Base-by-base conservation (phyloP, 2,888 invertebrate species). In the Siphlonurus alternatus region DNA sequence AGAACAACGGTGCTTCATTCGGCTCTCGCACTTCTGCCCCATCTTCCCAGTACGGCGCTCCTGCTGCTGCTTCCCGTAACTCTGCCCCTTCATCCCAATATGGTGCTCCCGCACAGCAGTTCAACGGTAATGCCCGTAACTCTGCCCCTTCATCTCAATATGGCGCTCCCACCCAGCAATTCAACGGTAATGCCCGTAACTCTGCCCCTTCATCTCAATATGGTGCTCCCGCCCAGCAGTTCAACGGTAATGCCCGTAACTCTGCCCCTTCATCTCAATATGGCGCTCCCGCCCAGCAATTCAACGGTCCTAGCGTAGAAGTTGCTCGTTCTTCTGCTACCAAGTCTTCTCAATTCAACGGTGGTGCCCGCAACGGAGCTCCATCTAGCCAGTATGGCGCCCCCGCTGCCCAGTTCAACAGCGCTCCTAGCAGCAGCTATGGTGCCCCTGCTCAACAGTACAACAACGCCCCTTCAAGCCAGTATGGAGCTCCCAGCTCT, bases 401-500 rank as follows among this genome's bases (percentile, higher is more conserved):
- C 25, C 63, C 66, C 23, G 22, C 59, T 25, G 20, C 64, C 54
- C 38, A 59, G 15, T 62, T 22, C 1, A 51, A 25, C 66, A 70
- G 71, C 24, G 69, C 72, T 3, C 73, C 74, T 20, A 56, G 56
- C 56, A 56, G 56, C 56, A 18, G 22, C 19, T 63, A 63, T 22
- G 63, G 63, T 2, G 73, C 74, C 0, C 56, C 56, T 20, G 10
- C 53, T 15, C n/a, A n/a, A n/a, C 56, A 56, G 56, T 56, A 69
- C 69, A 65, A 66, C 66, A 66, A 73, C 68, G 70, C 38, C 15
- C 56, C 56, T 22, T 56, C 56, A 10, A 56, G 15, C n/a, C 56
- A 56, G n/a, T 56, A 69, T 69, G 67, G 70, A 0, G 66, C 70
- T 0, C 76, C 76, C 2, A 77, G 79, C 62, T 75, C 77, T 64